A percentile compares a stretch with the other conserved stretches of the same genome.
Evolutionary conservation across 2,888 invertebrate genomes (phyloP).

Genomic region (Mythimna ferrago): DNA sequence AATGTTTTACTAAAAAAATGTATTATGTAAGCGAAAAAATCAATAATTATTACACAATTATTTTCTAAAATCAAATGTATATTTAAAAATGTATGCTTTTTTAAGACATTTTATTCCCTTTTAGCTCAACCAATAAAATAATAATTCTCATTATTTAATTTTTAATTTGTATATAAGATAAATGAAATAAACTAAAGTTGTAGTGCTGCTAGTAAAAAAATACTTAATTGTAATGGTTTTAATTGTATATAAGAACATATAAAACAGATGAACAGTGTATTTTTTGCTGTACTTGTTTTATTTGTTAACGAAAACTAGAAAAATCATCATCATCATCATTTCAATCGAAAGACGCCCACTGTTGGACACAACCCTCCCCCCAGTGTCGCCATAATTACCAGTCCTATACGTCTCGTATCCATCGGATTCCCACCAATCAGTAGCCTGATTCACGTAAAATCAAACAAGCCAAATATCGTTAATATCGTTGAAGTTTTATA

Average conservation of each 20-base stretch:
- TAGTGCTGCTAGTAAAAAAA: constrained; percentile 43
- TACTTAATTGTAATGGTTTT: constrained; percentile 29
- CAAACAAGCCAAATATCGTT: too few species aligned
- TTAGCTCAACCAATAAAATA: not conserved
- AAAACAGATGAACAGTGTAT: constrained; percentile 16
- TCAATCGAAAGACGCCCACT: too few species aligned
- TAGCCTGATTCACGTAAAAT: too few species aligned
- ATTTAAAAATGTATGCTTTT: constrained; percentile 22
- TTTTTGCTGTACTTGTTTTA: constrained; percentile 38
- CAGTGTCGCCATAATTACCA: too few species aligned
- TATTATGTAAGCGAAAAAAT: constrained; percentile 12
- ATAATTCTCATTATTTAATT: constrained; percentile 25
- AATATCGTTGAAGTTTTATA: too few species aligned
- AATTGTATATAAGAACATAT: constrained; percentile 35
- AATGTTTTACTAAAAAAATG: not conserved
- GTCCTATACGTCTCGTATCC: too few species aligned
- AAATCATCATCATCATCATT: not conserved
- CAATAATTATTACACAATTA: constrained; percentile 5
- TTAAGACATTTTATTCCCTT: not conserved
- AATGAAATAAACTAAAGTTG: constrained; percentile 10
- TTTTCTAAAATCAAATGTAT: constrained; percentile 10
- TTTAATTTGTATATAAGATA: constrained; percentile 26
- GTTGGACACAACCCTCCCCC: too few species aligned
- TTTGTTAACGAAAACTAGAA: constrained; percentile 4
- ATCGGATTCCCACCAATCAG: too few species aligned